Evolutionary conservation across 1,140 invertebrate species (phyloP).

Genomic region (Drosophila asahinai): DNA sequence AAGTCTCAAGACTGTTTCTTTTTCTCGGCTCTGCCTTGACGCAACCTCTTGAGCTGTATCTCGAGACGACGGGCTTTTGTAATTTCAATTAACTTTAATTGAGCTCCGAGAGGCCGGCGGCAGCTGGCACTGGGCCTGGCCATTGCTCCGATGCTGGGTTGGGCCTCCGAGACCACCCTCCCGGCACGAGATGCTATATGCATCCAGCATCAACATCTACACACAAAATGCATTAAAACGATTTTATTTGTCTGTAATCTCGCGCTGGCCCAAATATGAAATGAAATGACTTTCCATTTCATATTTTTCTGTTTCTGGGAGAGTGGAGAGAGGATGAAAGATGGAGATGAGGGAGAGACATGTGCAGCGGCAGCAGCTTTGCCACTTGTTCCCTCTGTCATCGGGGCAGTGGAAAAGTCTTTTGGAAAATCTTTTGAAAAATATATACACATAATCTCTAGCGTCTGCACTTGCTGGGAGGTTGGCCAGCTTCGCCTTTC

Average conservation of each 20-base stretch:
- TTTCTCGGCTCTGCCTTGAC: slow-evolving; percentile 25
- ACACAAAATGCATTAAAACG: slow-evolving; percentile 58
- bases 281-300: slow-evolving; percentile 47
- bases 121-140: slow-evolving; percentile 31
- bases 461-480: slow-evolving; percentile 41
- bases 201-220: slow-evolving; percentile 38
- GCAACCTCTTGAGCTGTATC: slow-evolving; percentile 13
- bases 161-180: slow-evolving; percentile 7
- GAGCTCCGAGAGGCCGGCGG: slow-evolving; percentile 28
- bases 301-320: slow-evolving; percentile 27
- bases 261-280: slow-evolving; percentile 55
- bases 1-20: slow-evolving; percentile 22
- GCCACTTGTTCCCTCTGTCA: slow-evolving; percentile 44
- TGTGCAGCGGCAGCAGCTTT: slow-evolving; percentile 37
- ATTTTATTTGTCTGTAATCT: slow-evolving; percentile 62
- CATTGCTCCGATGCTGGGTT: slow-evolving; percentile 34
- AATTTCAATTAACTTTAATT: slow-evolving; percentile 65
- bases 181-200: slow-evolving; percentile 16
- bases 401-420: slow-evolving; percentile 10
- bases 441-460: slow-evolving; percentile 16
- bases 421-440: slow-evolving; percentile 28
- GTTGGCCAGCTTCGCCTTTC: slow-evolving; percentile 9
- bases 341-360: slow-evolving; percentile 18
- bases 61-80: slow-evolving; percentile 51
- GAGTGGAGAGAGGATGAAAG: slow-evolving; percentile 13